These are phyloP conservation scores for Tipula lateralis DNA, from an alignment of 2,888 invertebrate genomes.

Conservation along the genomic window DNA sequence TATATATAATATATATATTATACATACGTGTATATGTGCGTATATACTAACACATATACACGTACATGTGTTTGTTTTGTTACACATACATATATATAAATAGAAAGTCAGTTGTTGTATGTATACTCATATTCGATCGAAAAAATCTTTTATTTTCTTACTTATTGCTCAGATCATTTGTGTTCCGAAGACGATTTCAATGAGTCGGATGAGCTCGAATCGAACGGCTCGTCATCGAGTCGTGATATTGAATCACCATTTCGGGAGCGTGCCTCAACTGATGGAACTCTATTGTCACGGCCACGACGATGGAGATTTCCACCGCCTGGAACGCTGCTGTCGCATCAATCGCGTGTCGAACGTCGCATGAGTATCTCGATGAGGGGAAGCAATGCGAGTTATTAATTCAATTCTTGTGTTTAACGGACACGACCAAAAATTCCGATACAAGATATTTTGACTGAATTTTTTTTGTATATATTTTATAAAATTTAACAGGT, in stretches of 20 bases:
- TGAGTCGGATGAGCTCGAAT: slow-evolving; percentile 53
- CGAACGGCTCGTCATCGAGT: slow-evolving; percentile 46
- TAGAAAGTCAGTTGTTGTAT: not conserved
- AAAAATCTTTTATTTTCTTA: slow-evolving; percentile 4
- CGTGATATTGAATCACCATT: slow-evolving; percentile 54
- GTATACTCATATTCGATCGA: not conserved
- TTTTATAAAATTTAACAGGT: not conserved
- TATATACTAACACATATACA: slow-evolving; percentile 31
- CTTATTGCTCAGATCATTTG: slow-evolving; percentile 50
- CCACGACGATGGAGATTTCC: slow-evolving; percentile 58
- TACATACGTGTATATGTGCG: too few species aligned
- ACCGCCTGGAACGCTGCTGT: slow-evolving; percentile 49
- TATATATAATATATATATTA: slow-evolving; percentile 43
- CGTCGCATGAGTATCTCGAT: slow-evolving; percentile 76
- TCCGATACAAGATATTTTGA: not conserved
- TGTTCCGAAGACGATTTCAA: slow-evolving; percentile 61
- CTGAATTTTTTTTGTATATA: not conserved
- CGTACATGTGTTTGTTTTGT: slow-evolving; percentile 30
- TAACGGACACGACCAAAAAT: not conserved
- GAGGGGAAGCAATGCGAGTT: slow-evolving; percentile 50
- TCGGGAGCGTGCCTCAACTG: slow-evolving; percentile 70
- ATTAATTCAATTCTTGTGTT: slow-evolving; percentile 36
- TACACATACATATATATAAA: not conserved
- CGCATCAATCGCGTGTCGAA: slow-evolving; percentile 53
- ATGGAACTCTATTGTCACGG: slow-evolving; percentile 58